Percentiles rank a stretch among this genome's conserved stretches.
These are phyloP conservation scores for Philereme transversata DNA, from an alignment of 2,888 invertebrate species.

Conservation along the genomic window DNA sequence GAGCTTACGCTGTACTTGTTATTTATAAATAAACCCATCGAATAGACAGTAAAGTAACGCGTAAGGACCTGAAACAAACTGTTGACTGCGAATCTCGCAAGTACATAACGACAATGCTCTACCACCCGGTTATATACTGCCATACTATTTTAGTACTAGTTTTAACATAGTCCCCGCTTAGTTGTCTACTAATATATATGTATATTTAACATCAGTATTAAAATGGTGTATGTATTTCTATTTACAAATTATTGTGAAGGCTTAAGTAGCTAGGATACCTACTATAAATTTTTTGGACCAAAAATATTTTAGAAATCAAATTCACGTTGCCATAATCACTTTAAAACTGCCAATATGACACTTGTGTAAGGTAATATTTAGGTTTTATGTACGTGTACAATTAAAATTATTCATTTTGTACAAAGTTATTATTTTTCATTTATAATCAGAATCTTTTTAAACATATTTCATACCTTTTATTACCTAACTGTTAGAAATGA, in stretches of 20 bases:
- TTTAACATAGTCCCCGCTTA: constrained; percentile 76
- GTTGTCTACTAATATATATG: constrained; percentile 68
- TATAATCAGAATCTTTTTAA: constrained; percentile 43
- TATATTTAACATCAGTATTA: constrained; percentile 80
- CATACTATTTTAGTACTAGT: constrained; percentile 78
- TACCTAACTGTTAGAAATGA: constrained; percentile 41
- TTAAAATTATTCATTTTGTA: constrained; percentile 65
- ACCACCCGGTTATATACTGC: constrained; percentile 70
- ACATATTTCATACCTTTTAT: constrained; percentile 43
- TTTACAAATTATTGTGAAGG: constrained; percentile 66
- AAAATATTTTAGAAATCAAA: constrained; percentile 80
- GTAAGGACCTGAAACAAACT: constrained; percentile 65
- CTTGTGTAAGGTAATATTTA: constrained; percentile 60
- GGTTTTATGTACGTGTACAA: constrained; percentile 44
- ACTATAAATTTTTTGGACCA: constrained; percentile 75
- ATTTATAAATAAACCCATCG: constrained; percentile 72
- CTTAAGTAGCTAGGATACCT: constrained; percentile 54
- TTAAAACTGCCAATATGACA: constrained; percentile 78
- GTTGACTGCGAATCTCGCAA: constrained; percentile 72
- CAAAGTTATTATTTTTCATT: constrained; percentile 56
- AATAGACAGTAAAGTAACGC: constrained; percentile 68
- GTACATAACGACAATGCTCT: constrained; percentile 59
- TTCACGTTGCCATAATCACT: constrained; percentile 81
- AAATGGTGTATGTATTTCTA: constrained; percentile 79
- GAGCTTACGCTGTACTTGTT: constrained; percentile 59